Conservation (phyloP, 2,797 vertebrate species). For the Micropoecilia bifurca region DNA sequence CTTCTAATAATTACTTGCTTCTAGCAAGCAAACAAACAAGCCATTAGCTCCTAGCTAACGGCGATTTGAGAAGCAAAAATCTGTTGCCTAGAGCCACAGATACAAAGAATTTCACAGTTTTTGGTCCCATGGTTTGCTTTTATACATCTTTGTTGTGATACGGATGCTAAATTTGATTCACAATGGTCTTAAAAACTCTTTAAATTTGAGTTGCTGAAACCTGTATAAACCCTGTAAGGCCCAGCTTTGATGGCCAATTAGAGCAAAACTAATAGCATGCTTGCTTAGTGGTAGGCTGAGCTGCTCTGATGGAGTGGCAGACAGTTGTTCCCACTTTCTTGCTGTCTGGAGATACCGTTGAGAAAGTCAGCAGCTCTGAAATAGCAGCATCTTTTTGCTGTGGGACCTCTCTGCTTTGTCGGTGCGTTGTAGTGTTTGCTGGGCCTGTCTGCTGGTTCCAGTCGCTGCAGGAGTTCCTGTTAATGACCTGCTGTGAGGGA, state of each 20-base stretch:
- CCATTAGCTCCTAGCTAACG: too few relatives aligned
- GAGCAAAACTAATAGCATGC: not conserved
- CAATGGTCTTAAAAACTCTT: too few relatives aligned
- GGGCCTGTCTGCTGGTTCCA: conserved; percentile 4
- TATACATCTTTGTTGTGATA: too few relatives aligned
- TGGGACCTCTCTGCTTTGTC: conserved; percentile 4
- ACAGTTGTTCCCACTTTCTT: conserved; percentile 4
- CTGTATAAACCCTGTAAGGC: not conserved
- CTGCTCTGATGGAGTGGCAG: conserved; percentile 5
- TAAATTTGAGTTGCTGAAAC: too few relatives aligned
- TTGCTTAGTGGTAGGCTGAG: not conserved
- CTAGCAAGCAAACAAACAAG: too few relatives aligned
- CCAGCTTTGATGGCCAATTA: conserved; percentile 12
- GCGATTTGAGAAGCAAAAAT: too few relatives aligned
- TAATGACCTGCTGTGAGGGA: conserved; percentile 22
- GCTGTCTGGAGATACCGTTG: not conserved
- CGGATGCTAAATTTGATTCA: too few relatives aligned
- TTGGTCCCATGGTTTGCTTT: too few relatives aligned
- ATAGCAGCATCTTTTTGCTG: conserved; percentile 17
- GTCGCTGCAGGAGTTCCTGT: conserved; percentile 23
- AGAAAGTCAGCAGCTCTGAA: conserved; percentile 14
- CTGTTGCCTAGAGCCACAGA: too few relatives aligned
- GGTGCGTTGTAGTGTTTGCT: conserved; percentile 13
- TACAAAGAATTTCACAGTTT: too few relatives aligned
- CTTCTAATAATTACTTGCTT: too few relatives aligned